Conservation (phyloP, 2,888 invertebrate genomes). For the Mactromeris polynyma region DNA sequence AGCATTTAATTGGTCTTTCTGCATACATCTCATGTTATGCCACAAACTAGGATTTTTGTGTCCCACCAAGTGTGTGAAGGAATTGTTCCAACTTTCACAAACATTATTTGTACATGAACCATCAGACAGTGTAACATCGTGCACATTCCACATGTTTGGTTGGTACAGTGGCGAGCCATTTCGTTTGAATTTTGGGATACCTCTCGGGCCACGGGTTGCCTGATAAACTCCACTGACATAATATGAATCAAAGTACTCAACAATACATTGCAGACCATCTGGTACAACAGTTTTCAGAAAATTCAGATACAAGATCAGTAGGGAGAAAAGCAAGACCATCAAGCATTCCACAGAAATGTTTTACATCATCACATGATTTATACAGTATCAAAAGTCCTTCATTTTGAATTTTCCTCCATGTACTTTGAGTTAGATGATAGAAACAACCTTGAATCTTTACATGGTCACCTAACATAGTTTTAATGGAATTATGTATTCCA, state of each 20-base stretch:
- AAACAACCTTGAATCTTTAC: constrained; percentile 53
- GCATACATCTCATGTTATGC: background rate
- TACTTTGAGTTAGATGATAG: constrained; percentile 57
- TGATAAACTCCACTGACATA: background rate
- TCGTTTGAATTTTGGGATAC: constrained; percentile 30
- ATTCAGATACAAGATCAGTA: background rate
- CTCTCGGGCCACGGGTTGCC: constrained; percentile 17
- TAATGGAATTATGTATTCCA: constrained; percentile 45
- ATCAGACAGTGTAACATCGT: constrained; percentile 40
- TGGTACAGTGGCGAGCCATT: constrained; percentile 37
- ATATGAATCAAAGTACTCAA: constrained; percentile 19
- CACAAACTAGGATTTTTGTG: constrained; percentile 48
- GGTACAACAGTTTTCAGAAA: background rate
- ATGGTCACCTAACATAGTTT: constrained; percentile 1
- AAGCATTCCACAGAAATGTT: constrained; percentile 18
- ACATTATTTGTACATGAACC: constrained; percentile 49
- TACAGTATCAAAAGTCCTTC: constrained; percentile 25
- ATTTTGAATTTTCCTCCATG: constrained; percentile 44
- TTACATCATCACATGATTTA: background rate
- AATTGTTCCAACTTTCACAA: constrained; percentile 52
- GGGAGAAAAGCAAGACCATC: constrained; percentile 26
- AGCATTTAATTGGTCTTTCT: no score
- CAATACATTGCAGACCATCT: background rate
- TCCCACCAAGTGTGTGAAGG: constrained; percentile 41
- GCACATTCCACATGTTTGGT: constrained; percentile 47